Conservation (phyloP, 2,888 invertebrate species). For the Hydroisotoma schaefferi region DNA sequence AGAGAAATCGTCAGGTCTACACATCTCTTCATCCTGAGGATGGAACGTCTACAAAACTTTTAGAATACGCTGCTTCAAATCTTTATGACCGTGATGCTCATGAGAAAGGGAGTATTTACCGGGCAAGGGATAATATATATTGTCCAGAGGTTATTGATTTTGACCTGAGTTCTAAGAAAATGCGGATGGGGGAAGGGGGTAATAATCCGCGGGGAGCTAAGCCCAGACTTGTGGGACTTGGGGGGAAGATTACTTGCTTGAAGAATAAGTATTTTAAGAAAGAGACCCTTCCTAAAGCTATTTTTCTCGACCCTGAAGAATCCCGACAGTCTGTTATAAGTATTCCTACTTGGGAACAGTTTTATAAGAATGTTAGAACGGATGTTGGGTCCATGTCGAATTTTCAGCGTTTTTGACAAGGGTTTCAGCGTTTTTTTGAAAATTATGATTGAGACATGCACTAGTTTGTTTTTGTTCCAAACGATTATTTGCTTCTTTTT, state of each 20-base stretch:
- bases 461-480: no score
- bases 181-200: slow-evolving; percentile 52
- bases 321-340: slow-evolving; percentile 30
- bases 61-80: slow-evolving; percentile 37
- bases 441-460: no score
- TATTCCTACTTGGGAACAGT: slow-evolving; percentile 37
- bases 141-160: slow-evolving; percentile 50
- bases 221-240: slow-evolving; percentile 61
- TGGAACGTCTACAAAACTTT: slow-evolving; percentile 38
- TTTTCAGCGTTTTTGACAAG: slow-evolving; percentile 23
- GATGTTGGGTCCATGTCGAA: slow-evolving; percentile 19
- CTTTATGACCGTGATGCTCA: slow-evolving; percentile 66
- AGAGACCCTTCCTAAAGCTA: slow-evolving; percentile 56
- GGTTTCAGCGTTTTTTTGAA: no score
- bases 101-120: slow-evolving; percentile 70
- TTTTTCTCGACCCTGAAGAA: slow-evolving; percentile 39
- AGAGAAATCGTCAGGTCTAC: background rate
- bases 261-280: slow-evolving; percentile 71
- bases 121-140: slow-evolving; percentile 53
- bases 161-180: slow-evolving; percentile 56
- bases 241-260: slow-evolving; percentile 70
- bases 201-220: slow-evolving; percentile 49
- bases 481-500: no score
- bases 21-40: slow-evolving; percentile 28
- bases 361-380: slow-evolving; percentile 19